Percentiles rank a stretch among this genome's conserved stretches.
Evolutionary conservation across 2,797 vertebrate genomes (phyloP).

Genomic region (Epinephelus coioides): DNA sequence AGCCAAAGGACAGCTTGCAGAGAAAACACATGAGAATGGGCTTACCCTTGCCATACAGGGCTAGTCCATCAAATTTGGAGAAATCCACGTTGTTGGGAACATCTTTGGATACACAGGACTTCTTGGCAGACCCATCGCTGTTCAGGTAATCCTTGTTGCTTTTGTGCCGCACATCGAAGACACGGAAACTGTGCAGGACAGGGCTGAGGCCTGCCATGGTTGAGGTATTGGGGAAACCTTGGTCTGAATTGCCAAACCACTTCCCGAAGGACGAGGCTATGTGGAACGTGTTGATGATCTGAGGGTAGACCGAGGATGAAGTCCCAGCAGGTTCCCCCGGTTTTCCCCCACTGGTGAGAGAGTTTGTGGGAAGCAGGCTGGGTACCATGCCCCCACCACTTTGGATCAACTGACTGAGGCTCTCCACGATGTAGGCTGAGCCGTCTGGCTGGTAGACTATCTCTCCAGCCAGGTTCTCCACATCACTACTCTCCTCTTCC

Average conservation of each 20-base stretch:
- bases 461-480: constrained; percentile 98
- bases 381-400: constrained; percentile 88
- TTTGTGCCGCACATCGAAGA: constrained; percentile 99
- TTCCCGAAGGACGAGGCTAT: constrained; percentile 99
- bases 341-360: constrained; percentile 89
- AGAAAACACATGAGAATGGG: constrained; percentile 99
- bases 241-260: constrained; percentile 98
- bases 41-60: constrained; percentile 99
- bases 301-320: constrained; percentile 94
- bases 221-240: constrained; percentile 99
- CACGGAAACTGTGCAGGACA: constrained; percentile 99
- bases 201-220: constrained; percentile 98
- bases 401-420: constrained; percentile 98
- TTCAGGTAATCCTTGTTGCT: constrained; percentile 99
- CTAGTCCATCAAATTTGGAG: constrained; percentile 99
- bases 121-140: constrained; percentile 99
- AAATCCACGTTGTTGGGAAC: constrained; percentile 99
- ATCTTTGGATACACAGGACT: constrained; percentile 99
- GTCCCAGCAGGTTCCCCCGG: constrained; percentile 89
- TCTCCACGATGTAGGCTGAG: constrained; percentile 99
- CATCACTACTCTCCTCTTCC: constrained; percentile 95
- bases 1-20: constrained; percentile 99
- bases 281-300: constrained; percentile 99
- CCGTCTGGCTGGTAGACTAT: constrained; percentile 99
- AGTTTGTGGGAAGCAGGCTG: constrained; percentile 91